Conservation (phyloP, 2,888 invertebrate genomes). For the Thereva nobilitata region DNA sequence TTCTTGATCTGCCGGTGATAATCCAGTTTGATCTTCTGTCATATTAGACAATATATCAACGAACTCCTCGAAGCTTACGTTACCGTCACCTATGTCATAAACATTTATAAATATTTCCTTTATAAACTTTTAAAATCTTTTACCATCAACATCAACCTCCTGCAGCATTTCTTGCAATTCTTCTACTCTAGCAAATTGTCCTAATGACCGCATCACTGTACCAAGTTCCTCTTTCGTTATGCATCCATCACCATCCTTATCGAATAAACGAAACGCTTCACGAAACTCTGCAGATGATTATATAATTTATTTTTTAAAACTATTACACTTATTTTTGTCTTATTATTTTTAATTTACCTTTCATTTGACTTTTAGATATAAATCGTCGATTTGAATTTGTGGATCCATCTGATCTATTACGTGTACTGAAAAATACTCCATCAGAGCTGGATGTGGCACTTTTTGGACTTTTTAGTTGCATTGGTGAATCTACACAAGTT, state of each 20-base stretch:
- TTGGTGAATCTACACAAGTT: constrained; percentile 40
- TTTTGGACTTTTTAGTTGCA: constrained; percentile 39
- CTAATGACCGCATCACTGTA: constrained; percentile 81
- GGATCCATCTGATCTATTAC: constrained; percentile 39
- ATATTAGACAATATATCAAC: constrained; percentile 81
- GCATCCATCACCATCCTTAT: constrained; percentile 85
- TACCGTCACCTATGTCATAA: constrained; percentile 72
- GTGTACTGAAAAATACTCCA: constrained; percentile 49
- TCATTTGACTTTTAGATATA: constrained; percentile 76
- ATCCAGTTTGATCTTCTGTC: constrained; percentile 64
- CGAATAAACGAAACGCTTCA: constrained; percentile 83
- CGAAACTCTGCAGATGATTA: constrained; percentile 68
- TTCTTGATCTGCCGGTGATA: constrained; percentile 74
- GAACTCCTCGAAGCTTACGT: constrained; percentile 87
- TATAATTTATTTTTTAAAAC: constrained; percentile 20
- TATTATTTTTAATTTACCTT: constrained; percentile 67
- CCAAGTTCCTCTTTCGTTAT: constrained; percentile 87
- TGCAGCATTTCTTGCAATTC: constrained; percentile 85
- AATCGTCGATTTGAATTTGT: constrained; percentile 48
- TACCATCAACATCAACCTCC: constrained; percentile 80
- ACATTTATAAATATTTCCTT: constrained; percentile 20
- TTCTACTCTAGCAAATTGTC: constrained; percentile 85
- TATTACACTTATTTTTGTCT: background rate
- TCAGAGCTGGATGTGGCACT: constrained; percentile 46
- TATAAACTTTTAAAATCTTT: constrained; percentile 43